Base-by-base conservation (phyloP, 2,797 vertebrate species). In the Nannoperca obscura region DNA sequence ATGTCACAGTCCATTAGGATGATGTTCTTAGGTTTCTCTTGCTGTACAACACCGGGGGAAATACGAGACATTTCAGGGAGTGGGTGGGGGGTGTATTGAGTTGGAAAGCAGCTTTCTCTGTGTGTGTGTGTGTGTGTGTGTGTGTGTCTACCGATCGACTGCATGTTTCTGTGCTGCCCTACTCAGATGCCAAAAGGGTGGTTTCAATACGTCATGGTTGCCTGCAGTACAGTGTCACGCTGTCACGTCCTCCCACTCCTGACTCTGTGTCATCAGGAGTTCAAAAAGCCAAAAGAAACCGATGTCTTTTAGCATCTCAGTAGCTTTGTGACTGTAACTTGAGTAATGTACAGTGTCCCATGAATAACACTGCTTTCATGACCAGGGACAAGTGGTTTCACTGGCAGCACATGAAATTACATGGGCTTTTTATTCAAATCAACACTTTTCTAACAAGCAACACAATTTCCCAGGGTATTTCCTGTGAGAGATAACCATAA, bases 1-100 rank as follows among this genome's bases (percentile, higher is more conserved):
- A 83, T 83, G 88, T 88, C 87, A 91, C 83, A 81, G 64, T 73
- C 46, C 78, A 82, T 85, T 83, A 82, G 79, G 77, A 52, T 30
- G 6, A 73, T 10, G 70, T 2, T 85, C 81, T 89, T 44, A 17
- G 61, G 83, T 90, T 91, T 89, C 87, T 74, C 47, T 38, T 14
- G 65, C 58, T 81, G 64, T 60, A 44, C 73, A 72, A 38, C 67
- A 11, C 34, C 7, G 34, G 34, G 34, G 34, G 34, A 34, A 34
- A 34, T 34, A 34, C 1, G 34, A 34, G 34, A 34, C 34, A 34
- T 34, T 34, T 34, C 36, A 38, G 36, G 64, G 42, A 52, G 62
- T 57, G 30, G 66, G 61, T 32, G 66, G 34, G 58, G 32, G 49
- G 32, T 71, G 73, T 59, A 53, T 27, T 32, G 62, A 55, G 54